Conservation (phyloP, 2,888 invertebrate species). For the Cephalotes varians region DNA sequence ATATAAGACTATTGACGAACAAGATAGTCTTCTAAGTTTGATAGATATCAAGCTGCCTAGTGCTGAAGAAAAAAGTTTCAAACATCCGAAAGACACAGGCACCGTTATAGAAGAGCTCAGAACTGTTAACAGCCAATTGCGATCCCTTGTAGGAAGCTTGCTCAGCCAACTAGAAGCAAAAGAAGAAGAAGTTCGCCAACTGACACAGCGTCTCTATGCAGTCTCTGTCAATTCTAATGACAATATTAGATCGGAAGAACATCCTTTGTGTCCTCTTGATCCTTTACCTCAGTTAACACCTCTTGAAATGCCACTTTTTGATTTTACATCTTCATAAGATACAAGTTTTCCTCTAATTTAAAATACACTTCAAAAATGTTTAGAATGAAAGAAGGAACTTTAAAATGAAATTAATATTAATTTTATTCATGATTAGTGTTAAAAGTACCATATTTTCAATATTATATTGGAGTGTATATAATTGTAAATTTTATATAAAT, state of each 20-base stretch:
- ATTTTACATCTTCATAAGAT: conserved; percentile 83
- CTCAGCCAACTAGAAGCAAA: conserved; percentile 89
- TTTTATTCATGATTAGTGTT: background rate
- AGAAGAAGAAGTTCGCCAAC: conserved; percentile 88
- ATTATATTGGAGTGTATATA: conserved; percentile 3
- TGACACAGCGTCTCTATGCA: conserved; percentile 87
- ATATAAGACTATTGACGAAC: conserved; percentile 89
- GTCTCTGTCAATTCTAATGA: conserved; percentile 74
- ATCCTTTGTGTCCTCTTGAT: conserved; percentile 77
- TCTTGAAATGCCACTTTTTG: conserved; percentile 89
- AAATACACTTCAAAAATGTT: background rate
- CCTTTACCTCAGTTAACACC: conserved; percentile 87
- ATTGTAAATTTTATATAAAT: conserved; percentile 35
- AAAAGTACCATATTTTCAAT: conserved; percentile 3
- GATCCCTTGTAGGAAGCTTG: conserved; percentile 88
- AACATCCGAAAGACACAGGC: conserved; percentile 88
- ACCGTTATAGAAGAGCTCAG: conserved; percentile 90
- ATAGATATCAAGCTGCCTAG: conserved; percentile 76
- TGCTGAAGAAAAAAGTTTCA: conserved; percentile 82
- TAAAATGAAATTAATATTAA: background rate
- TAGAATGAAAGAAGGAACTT: background rate
- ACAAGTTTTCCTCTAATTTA: background rate
- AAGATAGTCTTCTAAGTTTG: conserved; percentile 87
- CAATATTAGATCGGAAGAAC: conserved; percentile 77
- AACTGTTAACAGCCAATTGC: conserved; percentile 89